Base-by-base conservation (phyloP, 2,797 vertebrate species). In the Cheirogaleus major region DNA sequence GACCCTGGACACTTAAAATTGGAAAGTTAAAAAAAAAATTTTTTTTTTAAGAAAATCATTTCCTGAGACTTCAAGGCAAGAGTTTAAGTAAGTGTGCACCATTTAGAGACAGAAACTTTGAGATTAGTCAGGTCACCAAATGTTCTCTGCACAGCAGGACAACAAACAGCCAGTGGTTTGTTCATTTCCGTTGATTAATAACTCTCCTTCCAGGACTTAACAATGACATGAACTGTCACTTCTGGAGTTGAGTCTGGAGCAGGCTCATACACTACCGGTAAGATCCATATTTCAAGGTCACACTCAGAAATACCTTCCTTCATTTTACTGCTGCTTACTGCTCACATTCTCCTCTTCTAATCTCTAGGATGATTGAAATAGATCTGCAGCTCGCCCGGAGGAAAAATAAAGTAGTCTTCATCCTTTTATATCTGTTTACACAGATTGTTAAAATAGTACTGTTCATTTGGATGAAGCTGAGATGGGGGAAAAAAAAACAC, bases 51-150 rank as follows among this genome's bases (percentile, higher is more conserved):
- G 69, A 50, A 87, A 92, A 93, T 85, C 17, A 27, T 85, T 95
- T 97, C 67, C 73, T 70, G 70, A 96, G 84, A 93, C 61, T 75
- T 97, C 91, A 96, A 63, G 81, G 65, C 8, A 85, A 95, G 41
- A 82, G 89, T 90, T 52, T 81, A 91, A 84, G 55, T 45, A 65
- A 92, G 52, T 45, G 48, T 45, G 41, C 25, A 89, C 50, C 63
- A 83, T 69, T 93, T 43, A 92, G 38, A 95, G 61, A 86, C 17
- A 94, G 79, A 80, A 96, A 96, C 27, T 84, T 88, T 15, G 7
- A 79, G 80, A 95, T 93, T 20, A 41, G 73, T 45, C 93, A 85
- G 69, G 89, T 84, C 72, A 89, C 81, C 30, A 11, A 94, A 94
- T 78, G 81, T 75, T 81, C 89, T 89, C 92, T 92, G 80, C 78